Base-by-base conservation (phyloP, 2,797 vertebrate genomes). In the Acanthiza pusilla region DNA sequence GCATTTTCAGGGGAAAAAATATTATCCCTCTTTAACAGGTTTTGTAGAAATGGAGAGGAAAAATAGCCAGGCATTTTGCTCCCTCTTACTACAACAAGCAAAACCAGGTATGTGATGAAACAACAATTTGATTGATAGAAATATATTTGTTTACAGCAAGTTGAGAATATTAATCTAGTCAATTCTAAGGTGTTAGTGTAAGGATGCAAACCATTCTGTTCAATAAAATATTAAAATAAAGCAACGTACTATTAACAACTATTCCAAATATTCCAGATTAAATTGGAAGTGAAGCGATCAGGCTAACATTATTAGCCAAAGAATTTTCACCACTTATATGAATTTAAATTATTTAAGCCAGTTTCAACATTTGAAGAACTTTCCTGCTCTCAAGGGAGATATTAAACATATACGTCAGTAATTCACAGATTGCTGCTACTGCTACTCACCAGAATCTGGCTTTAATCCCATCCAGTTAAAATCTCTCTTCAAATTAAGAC, bases 281-380 rank as follows among this genome's bases (percentile, higher is more conserved):
- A 95, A 93, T 8, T 86, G 68, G 70, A 91, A 95, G 45, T 62
- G 36, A 94, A 94, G 65, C 90, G 92, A 93, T 88, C 74, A 82
- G 78, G 34, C 73, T 79, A 94, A 87, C 38, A 45, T 83, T 89
- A 92, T 88, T 91, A 92, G 88, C 92, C 96, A 96, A 94, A 82
- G 84, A 94, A 92, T 96, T 94, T 92, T 95, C 92, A 95, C 68
- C 91, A 95, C 57, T 86, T 42, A 50, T 61, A 93, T 25, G 76
- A 94, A 90, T 68, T 94, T 81, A 90, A 94, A 96, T 96, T 92
- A 95, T 91, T 94, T 97, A 87, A 95, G 72, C 88, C 73, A 91
- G 75, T 90, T 97, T 97, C 92, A 96, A 96, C 85, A 92, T 95
- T 66, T 94, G 89, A 97, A 91, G 86, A 97, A 94, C 73, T 89